These are phyloP conservation scores for Drosophila prostipennis DNA, from an alignment of 2,888 invertebrate species.

Conservation along the genomic window DNA sequence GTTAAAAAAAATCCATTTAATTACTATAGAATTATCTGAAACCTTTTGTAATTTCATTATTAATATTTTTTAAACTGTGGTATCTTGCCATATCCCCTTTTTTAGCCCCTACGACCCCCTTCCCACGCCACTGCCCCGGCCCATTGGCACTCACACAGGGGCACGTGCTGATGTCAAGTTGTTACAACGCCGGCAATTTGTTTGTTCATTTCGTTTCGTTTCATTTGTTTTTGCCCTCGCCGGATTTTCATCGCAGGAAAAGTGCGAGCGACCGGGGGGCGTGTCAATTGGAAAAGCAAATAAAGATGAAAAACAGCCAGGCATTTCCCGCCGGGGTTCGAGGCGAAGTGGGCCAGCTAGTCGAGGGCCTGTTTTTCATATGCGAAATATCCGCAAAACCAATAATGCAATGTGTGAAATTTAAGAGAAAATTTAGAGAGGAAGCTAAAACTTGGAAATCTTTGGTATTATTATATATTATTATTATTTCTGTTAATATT, in stretches of 20 bases:
- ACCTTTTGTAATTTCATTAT: too few relatives aligned
- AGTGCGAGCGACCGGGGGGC: background rate
- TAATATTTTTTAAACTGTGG: too few relatives aligned
- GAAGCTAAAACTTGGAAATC: background rate
- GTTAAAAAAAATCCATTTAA: too few relatives aligned
- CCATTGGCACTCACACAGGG: conserved; percentile 26
- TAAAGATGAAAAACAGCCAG: conserved; percentile 23
- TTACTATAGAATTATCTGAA: too few relatives aligned
- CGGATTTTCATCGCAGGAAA: conserved; percentile 7
- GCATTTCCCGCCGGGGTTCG: conserved; percentile 4
- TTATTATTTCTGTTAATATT: too few relatives aligned
- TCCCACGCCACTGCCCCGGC: conserved; percentile 1
- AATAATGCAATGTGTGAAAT: background rate
- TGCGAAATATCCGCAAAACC: background rate
- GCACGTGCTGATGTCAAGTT: conserved; percentile 65
- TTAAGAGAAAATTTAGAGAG: background rate
- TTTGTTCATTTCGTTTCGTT: conserved; percentile 45
- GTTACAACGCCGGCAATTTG: conserved; percentile 58
- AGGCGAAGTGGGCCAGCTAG: background rate
- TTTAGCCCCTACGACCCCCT: background rate
- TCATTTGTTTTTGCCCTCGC: conserved; percentile 46
- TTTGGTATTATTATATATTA: too few relatives aligned
- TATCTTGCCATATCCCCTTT: too few relatives aligned
- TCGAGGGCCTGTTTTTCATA: conserved; percentile 14
- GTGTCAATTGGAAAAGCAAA: conserved; percentile 37